phyloP scores from a whole-genome alignment of 2,888 invertebrate genomes.

The Cinara cedri region DNA sequence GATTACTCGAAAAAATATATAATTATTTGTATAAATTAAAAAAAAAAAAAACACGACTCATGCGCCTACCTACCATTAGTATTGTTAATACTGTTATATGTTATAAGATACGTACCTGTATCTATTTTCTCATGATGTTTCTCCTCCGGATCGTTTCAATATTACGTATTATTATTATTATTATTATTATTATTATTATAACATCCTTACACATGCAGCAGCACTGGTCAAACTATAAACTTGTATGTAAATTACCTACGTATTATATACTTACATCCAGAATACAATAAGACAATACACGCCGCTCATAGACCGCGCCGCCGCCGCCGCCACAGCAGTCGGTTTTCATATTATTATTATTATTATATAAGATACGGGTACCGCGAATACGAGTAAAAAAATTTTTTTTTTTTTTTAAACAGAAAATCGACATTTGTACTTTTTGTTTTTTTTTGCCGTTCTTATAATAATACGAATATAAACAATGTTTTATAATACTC shows the following conservation, averaged over 20 bases:
- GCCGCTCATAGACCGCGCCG: too few species aligned
- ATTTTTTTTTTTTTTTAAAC: too few species aligned
- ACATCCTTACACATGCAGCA: background rate
- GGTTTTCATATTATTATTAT: too few species aligned
- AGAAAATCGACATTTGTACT: slow-evolving; percentile 28
- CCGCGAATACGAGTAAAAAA: background rate
- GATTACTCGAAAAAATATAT: slow-evolving; percentile 13
- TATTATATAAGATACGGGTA: too few species aligned
- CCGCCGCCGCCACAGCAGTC: too few species aligned
- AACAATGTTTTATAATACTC: too few species aligned
- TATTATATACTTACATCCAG: background rate
- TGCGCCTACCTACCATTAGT: slow-evolving; percentile 29
- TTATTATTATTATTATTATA: background rate
- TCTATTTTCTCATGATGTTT: slow-evolving; percentile 18
- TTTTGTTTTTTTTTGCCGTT: slow-evolving; percentile 2
- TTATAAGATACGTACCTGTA: too few species aligned
- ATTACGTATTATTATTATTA: background rate
- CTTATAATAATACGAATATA: too few species aligned
- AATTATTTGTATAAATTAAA: slow-evolving; percentile 44
- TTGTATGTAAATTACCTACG: slow-evolving; percentile 42
- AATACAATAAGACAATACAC: slow-evolving; percentile 41
- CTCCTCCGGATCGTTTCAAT: slow-evolving; percentile 1
- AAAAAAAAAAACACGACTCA: slow-evolving; percentile 3
- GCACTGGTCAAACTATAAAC: slow-evolving; percentile 22
- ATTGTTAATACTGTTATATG: too few species aligned